Evolutionary conservation across 2,113 vertebrate genomes (phyloP), one percentile per base, ranked within the genome.

Genomic region (Cyanoliseus patagonus): DNA sequence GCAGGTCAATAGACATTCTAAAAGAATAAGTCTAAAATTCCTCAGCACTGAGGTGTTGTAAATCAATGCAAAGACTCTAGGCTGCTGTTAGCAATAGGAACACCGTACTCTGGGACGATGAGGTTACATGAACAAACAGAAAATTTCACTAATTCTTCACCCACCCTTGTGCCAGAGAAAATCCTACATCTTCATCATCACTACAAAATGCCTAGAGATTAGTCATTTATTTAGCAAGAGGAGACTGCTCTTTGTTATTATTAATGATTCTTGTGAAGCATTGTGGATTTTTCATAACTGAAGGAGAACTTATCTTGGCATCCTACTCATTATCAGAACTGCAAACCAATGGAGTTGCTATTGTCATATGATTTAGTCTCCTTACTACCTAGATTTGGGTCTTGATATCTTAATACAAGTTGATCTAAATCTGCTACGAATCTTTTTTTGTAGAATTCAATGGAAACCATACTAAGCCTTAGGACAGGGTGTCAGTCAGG

Each of bases 101-200:
- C 17, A 8, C 13, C 8, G 17, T 2, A 0, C 4, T 4, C 9
- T 14, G 35, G 11, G 27, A 30, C 17, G 61, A 6, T 14, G 53
- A 18, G 28, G 37, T 28, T 68, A 1, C 35, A 11, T 15, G 13
- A 69, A 23, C 0, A 0, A 77, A 23, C 8, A 20, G 5, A 66
- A 28, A 46, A 8, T 7, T 31, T n/a, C 68, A 11, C 27, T 62
- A 16, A 13, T 16, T 42, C 9, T 57, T 16, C 28, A 67, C 22
- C 8, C 15, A 25, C 5, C 3, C 7, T 70, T 52, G 30, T 30
- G n/a, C 4, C 25, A 49, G 46, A 81, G 19, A 44, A 82, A 37
- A 63, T 41, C 25, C 35, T 89, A 15, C 10, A 59, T 17, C 18
- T 55, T 52, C 16, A 24, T 13, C 25, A 55, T 39, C 39, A 37